Evolutionary conservation across 2,797 vertebrate genomes (phyloP), one percentile per base, ranked within the genome.

Genomic region (Pseudomugil gertrudae): DNA sequence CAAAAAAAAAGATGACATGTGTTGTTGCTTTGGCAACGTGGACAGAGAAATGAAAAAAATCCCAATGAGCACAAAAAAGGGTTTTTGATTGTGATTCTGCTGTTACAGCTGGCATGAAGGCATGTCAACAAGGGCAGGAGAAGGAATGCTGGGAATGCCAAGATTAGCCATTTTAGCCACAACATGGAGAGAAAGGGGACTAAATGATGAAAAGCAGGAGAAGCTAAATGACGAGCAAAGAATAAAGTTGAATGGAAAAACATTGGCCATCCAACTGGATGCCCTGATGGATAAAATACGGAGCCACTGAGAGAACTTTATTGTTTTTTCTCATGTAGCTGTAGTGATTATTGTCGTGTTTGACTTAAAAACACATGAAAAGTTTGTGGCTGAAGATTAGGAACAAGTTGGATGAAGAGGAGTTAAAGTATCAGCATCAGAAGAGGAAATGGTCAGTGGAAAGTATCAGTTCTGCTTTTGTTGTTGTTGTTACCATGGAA

Each of bases 141-240:
- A 76, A 90, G 69, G 88, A 91, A 92, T 91, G 62, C 84, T 87
- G 84, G 84, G 85, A 91, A 91, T 89, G 87, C 66, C 45, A 27
- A 79, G 63, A 29, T 9, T 38, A 62, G 74, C n/a, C 13, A 63
- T 48, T 73, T 63, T 59, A 64, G 63, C 76, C 69, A 70, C 80
- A 78, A 26, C 52, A 60, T 30, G 54, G 33, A 57, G 45, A 62
- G 47, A 6, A 43, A 54, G 64, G 52, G 4, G 51, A n/a, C 27
- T 35, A 32, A 74, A 53, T 59, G 23, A 62, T 51, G 17, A 35
- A 30, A 17, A 35, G 40, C 43, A 36, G 26, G 27, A 30, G 47
- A 29, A 73, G 63, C 23, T 33, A 56, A 62, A 53, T 9, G 9
- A 19, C 17, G 21, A 21, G 9, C 43, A 29, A 51, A 36, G 57